Conservation (phyloP, 2,797 vertebrate genomes). For the Argentina silus region DNA sequence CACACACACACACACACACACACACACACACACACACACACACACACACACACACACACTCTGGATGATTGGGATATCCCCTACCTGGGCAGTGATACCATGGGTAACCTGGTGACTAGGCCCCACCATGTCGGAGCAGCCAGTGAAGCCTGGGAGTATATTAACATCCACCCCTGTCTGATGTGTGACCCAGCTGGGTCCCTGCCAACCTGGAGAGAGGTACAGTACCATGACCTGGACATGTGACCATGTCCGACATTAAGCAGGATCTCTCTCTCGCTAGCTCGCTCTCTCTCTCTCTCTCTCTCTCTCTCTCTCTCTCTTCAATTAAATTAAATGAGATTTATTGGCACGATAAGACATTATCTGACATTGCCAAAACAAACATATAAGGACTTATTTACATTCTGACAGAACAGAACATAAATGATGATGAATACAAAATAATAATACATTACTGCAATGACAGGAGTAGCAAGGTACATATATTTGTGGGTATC, state of each 20-base stretch:
- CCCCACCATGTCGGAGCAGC: slow-evolving; percentile 11
- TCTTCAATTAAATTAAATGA: too few relatives aligned
- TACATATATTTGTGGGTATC: too few relatives aligned
- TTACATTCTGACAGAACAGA: too few relatives aligned
- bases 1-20: slow-evolving; percentile 17
- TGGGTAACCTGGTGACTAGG: slow-evolving; percentile 35
- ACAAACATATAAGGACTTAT: too few relatives aligned
- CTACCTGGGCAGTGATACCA: slow-evolving; percentile 6
- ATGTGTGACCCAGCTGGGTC: slow-evolving; percentile 30
- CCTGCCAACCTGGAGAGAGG: slow-evolving; percentile 35
- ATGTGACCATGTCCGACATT: slow-evolving; percentile 3
- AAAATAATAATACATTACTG: too few relatives aligned
- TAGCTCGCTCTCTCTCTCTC: too few relatives aligned
- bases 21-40: slow-evolving; percentile 17
- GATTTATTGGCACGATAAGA: too few relatives aligned
- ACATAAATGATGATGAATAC: too few relatives aligned
- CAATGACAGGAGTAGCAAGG: too few relatives aligned
- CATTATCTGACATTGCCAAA: too few relatives aligned
- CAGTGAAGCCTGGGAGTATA: slow-evolving; percentile 18
- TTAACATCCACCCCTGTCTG: slow-evolving; percentile 25
- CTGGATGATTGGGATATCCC: not conserved
- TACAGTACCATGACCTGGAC: slow-evolving; percentile 18
- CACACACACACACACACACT: not conserved
- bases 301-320: too few relatives aligned
- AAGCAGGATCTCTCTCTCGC: too few relatives aligned